Base-by-base conservation (phyloP, 2,888 invertebrate genomes). In the Pammene aurita region DNA sequence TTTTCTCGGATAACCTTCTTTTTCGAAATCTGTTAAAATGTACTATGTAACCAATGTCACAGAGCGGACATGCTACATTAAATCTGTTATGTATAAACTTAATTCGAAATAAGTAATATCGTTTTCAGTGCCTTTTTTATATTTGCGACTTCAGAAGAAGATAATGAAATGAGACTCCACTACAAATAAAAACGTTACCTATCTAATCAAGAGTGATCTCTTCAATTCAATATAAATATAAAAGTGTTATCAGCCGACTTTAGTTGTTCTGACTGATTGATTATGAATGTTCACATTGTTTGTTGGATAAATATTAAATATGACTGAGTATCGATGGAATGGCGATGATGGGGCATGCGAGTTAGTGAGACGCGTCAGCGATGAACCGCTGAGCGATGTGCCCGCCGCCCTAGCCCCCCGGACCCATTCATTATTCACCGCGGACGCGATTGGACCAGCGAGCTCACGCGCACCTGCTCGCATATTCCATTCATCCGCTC, bases 401-500 rank as follows among this genome's bases (percentile, higher is more conserved):
- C 77, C 75, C n/a, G 46, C 18, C 50, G 50, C 52, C 26, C 52
- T 26, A 2, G 18, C 72, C 34, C n/a, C 34, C 71, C 78, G 75
- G 76, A 78, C 74, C 79, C 81, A 86, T 89, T 85, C 82, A 89
- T 88, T 88, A 88, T 88, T 88, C 84, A 88, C 77, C 74, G 73
- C 75, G 75, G 81, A 79, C 80, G 80, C 82, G 84, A 88, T 84
- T 78, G 75, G 71, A 72, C 72, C 76, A 77, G 61, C 61, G 56
- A 50, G 58, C 78, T 77, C 78, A 74, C 78, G 76, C 83, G 79
- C 73, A 81, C 79, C 83, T 83, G 80, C 82, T 85, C 86, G 81
- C 82, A 86, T 89, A 86, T 87, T 86, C 86, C 86, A 88, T 89
- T 88, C 84, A 89, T 87, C 84, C 85, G 82, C 80, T 86, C 85